Evolutionary conservation across 2,113 vertebrate genomes (phyloP), one percentile per base, ranked within the genome.

Genomic region (Barnardius zonarius): DNA sequence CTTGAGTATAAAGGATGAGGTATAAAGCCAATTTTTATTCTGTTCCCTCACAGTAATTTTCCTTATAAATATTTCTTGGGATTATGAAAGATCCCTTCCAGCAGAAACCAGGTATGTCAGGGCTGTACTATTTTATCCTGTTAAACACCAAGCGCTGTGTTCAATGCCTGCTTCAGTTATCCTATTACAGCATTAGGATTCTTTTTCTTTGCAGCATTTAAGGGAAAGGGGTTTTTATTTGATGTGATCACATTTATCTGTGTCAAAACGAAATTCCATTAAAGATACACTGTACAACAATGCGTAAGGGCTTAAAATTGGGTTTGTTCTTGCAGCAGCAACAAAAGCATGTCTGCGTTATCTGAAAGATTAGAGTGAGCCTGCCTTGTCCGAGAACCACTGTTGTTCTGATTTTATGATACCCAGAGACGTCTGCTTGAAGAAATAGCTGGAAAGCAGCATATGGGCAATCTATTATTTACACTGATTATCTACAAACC

Each of bases 11-110:
- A 97, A 97, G 88, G 84, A 83, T 92, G 88, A 90, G 39, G 6
- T 46, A 92, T 92, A 91, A 97, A 97, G 93, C 54, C 68, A 86
- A 83, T 80, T 97, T 97, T 95, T 93, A 90, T 94, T 97, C 93
- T 55, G 9, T 75, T 80, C 89, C 76, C 63, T 95, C 93, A 44
- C 78, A 66, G 93, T 94, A 80, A 94, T 97, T 97, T 84, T 82
- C 77, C 83, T 95, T 93, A 92, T 96, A 95, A 98, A 97, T 96
- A 92, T 75, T 96, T 76, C 83, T 70, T 7, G 13, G 87, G 94
- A 39, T 69, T 77, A 92, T 83, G 83, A 97, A 96, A 88, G 88
- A 92, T 39, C 83, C 43, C 93, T 75, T 33, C 3, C 91, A 83
- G 78, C 41, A 94, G 73, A 49, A 46, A n/a, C 61, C 10, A 33